Evolutionary conservation across 2,888 invertebrate genomes (phyloP).

Genomic region (Megamerina dolium): DNA sequence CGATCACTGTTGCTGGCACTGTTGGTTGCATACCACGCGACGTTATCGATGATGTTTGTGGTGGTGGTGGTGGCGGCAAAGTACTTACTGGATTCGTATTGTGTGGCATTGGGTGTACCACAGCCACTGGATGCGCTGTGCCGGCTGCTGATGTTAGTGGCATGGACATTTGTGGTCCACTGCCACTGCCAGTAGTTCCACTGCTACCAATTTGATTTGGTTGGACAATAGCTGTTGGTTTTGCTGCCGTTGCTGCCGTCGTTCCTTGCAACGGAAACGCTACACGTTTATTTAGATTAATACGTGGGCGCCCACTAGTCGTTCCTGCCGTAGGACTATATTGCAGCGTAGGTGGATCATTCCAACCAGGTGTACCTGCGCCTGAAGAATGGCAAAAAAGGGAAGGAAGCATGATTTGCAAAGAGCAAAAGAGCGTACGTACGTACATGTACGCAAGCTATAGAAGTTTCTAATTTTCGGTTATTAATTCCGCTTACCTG

Average conservation of each 20-base stretch:
- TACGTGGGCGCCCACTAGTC: conserved; percentile 34
- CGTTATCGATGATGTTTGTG: conserved; percentile 7
- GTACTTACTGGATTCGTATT: conserved; percentile 1
- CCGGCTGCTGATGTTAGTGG: conserved; percentile 19
- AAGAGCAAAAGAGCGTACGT: no score
- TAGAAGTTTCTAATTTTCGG: no score
- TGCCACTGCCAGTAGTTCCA: conserved; percentile 11
- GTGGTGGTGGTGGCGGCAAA: conserved; percentile 3
- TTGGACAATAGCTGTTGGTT: conserved; percentile 36
- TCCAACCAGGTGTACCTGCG: conserved; percentile 47
- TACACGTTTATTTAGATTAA: conserved; percentile 44
- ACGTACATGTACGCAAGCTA: no score
- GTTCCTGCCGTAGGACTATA: conserved; percentile 26
- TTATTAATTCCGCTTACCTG: conserved; percentile 23
- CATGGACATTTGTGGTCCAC: conserved; percentile 20
- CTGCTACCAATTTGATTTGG: no score
- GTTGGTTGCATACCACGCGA: not conserved
- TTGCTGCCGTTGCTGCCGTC: conserved; percentile 22
- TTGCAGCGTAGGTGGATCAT: conserved; percentile 43
- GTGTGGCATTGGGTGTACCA: conserved; percentile 33
- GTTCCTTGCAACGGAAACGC: conserved; percentile 39
- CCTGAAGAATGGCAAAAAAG: conserved; percentile 27
- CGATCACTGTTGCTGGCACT: conserved; percentile 9
- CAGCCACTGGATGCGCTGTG: conserved; percentile 29
- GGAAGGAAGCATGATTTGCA: no score